A percentile compares a stretch with the other conserved stretches of the same genome.
These are phyloP conservation scores for Macaria liturata DNA, from an alignment of 2,888 invertebrate species.

Conservation along the genomic window DNA sequence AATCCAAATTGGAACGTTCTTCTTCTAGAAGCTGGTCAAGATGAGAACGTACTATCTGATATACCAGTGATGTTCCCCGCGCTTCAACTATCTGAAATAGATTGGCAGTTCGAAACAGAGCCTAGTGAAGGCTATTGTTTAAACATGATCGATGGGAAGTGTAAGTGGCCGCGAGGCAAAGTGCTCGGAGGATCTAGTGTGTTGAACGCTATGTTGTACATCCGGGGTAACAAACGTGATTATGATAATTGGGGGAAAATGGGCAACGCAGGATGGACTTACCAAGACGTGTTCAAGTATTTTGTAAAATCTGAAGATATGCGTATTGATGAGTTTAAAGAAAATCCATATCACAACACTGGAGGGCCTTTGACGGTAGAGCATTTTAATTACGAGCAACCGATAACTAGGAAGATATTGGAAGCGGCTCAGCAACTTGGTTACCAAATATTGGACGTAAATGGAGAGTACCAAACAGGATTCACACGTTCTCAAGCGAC, in stretches of 20 bases:
- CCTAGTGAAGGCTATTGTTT: conserved; percentile 87
- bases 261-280: conserved; percentile 92
- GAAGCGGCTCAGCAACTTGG: conserved; percentile 88
- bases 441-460: conserved; percentile 88
- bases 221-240: conserved; percentile 92
- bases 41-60: conserved; percentile 88
- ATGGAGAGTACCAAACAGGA: conserved; percentile 91
- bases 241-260: conserved; percentile 92
- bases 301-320: conserved; percentile 92
- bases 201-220: conserved; percentile 95
- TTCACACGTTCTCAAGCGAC: conserved; percentile 91
- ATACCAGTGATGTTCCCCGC: conserved; percentile 88
- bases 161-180: conserved; percentile 91
- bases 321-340: conserved; percentile 83
- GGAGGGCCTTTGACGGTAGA: conserved; percentile 90
- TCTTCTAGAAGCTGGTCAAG: conserved; percentile 91
- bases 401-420: conserved; percentile 87
- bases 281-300: conserved; percentile 88
- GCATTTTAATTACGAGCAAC: conserved; percentile 87
- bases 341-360: conserved; percentile 86
- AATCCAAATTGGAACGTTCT: conserved; percentile 88
- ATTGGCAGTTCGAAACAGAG: conserved; percentile 93
- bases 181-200: conserved; percentile 92
- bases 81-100: conserved; percentile 88
- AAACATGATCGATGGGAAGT: conserved; percentile 85